phyloP scores from a whole-genome alignment of 2,113 vertebrate genomes.

The Scalopus aquaticus region DNA sequence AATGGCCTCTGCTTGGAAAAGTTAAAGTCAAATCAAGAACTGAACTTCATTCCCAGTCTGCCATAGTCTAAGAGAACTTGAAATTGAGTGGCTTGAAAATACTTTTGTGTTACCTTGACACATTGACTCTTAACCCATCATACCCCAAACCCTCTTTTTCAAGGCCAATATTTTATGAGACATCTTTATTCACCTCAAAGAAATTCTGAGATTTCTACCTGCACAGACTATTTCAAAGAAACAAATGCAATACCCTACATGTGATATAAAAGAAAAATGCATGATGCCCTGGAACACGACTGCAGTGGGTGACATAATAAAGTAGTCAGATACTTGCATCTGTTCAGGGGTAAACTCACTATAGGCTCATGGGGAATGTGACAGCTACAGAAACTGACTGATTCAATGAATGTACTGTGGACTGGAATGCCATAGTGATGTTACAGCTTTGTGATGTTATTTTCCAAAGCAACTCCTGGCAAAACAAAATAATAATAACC shows the following conservation, averaged over 20 bases:
- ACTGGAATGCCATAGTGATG: not conserved
- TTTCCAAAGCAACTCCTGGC: slow-evolving; percentile 7
- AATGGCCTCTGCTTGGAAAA: not conserved
- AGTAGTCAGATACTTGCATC: not conserved
- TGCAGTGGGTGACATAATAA: not conserved
- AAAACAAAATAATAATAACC: not conserved
- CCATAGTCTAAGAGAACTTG: not conserved
- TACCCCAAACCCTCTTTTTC: not conserved
- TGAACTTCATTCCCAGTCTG: not conserved
- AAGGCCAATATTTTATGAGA: slow-evolving; percentile 41
- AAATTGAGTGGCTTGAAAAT: not conserved
- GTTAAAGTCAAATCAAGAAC: slow-evolving; percentile 15
- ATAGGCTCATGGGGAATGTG: not conserved
- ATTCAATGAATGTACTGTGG: not conserved
- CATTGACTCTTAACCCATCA: not conserved
- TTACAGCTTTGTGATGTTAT: not conserved
- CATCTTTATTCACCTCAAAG: slow-evolving; percentile 40
- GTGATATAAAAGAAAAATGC: not conserved
- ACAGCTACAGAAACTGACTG: not conserved
- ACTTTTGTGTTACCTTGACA: slow-evolving; percentile 24
- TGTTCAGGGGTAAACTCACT: not conserved
- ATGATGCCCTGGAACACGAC: not conserved
- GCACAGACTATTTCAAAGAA: slow-evolving; percentile 33
- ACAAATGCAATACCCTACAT: not conserved
- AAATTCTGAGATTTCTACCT: not conserved